Evolutionary conservation across 1,140 invertebrate genomes (phyloP).

Genomic region (Drosophila paulistorum): DNA sequence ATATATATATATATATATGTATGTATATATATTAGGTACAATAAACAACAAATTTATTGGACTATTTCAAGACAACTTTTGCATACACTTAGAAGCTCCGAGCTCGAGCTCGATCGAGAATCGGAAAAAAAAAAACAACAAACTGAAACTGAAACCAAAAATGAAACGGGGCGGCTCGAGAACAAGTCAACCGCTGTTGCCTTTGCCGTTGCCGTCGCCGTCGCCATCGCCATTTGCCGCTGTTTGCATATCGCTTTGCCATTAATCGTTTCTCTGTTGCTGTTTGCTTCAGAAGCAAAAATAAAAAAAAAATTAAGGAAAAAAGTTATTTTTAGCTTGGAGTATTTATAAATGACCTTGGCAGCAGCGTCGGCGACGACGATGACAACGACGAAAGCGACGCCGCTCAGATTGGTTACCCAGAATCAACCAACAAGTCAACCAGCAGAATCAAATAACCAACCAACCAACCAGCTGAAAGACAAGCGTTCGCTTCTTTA

Average conservation of each 20-base stretch:
- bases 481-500: not conserved
- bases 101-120: not conserved
- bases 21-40: constrained; percentile 1
- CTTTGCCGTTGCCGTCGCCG: not conserved
- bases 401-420: not conserved
- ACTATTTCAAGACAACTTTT: constrained; percentile 11
- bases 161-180: constrained; percentile 2
- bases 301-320: constrained; percentile 34
- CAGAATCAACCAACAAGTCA: not conserved
- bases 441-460: no score
- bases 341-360: constrained; percentile 82
- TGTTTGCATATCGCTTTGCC: constrained; percentile 58
- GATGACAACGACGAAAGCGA: not conserved
- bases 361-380: constrained; percentile 17
- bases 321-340: constrained; percentile 69
- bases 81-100: constrained; percentile 8
- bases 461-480: no score
- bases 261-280: constrained; percentile 51
- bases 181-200: constrained; percentile 5
- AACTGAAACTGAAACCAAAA: constrained; percentile 1
- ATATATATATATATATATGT: constrained; percentile 34
- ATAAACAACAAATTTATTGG: constrained; percentile 9
- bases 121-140: not conserved
- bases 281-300: constrained; percentile 40
- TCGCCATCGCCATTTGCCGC: constrained; percentile 31